phyloP scores from a whole-genome alignment of 2,888 invertebrate genomes.

The Troides aeacus region DNA sequence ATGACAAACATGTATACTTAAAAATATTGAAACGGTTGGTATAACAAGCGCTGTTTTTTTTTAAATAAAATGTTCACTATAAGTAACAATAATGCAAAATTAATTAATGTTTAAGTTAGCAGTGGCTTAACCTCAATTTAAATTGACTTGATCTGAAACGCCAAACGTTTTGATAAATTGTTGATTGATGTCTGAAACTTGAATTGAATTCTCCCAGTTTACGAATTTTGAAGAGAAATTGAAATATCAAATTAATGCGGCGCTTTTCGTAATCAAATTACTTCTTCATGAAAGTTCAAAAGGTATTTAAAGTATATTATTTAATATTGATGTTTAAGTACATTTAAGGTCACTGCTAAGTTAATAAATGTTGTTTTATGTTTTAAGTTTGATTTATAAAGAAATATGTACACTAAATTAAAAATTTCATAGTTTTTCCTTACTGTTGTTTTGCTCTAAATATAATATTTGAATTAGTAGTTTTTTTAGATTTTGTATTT shows the following conservation, averaged over 20 bases:
- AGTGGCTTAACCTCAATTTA: constrained; percentile 21
- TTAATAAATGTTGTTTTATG: background rate
- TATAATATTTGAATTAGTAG: no score
- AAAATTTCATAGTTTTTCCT: no score
- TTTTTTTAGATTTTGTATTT: no score
- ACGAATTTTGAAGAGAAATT: constrained; percentile 23
- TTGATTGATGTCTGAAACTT: constrained; percentile 28
- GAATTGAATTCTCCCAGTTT: constrained; percentile 24
- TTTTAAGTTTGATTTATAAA: background rate
- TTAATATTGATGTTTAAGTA: background rate
- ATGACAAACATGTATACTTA: background rate
- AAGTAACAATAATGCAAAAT: constrained; percentile 8
- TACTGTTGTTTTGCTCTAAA: no score
- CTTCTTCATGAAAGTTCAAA: constrained; percentile 14
- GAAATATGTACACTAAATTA: background rate
- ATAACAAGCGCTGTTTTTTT: background rate
- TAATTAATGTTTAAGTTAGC: constrained; percentile 12
- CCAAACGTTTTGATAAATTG: constrained; percentile 29
- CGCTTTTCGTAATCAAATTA: constrained; percentile 23
- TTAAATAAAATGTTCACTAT: constrained; percentile 5
- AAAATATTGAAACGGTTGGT: background rate
- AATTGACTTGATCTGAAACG: constrained; percentile 27
- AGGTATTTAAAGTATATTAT: constrained; percentile 1
- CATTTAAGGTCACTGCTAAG: background rate
- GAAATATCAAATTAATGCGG: constrained; percentile 25